Evolutionary conservation across 35 echinoderm and acorn worm species (phyloP).

Genomic region (Holothuria glaberrima): DNA sequence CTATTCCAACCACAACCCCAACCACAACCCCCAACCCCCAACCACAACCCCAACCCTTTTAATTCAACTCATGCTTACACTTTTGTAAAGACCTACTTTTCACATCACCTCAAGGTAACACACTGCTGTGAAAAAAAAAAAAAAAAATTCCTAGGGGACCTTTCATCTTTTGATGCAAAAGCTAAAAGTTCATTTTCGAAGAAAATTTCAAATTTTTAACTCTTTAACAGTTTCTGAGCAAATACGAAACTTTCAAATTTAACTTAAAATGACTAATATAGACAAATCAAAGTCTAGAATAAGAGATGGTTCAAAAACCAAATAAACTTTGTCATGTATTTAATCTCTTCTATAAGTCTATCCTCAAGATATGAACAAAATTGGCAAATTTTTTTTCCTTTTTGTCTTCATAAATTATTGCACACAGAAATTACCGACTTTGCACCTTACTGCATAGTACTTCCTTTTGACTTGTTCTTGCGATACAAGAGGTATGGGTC

Average conservation of each 20-base stretch:
- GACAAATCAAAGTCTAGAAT: neutral
- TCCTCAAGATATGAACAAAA: neutral
- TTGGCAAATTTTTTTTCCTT: slow-evolving; percentile 5
- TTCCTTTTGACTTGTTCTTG: neutral
- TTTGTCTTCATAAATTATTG: slow-evolving; percentile 44
- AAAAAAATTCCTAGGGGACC: no score
- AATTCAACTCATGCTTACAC: no score
- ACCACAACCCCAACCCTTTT: no score
- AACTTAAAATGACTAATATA: neutral
- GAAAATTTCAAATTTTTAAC: neutral
- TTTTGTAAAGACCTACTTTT: no score
- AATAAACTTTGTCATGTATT: slow-evolving; percentile 29
- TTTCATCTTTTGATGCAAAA: neutral
- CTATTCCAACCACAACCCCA: no score
- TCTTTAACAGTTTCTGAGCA: neutral
- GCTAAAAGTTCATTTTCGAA: neutral
- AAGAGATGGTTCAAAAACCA: no score
- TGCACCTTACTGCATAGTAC: slow-evolving; percentile 40
- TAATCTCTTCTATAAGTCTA: slow-evolving; percentile 19
- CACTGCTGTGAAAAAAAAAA: no score
- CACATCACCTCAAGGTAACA: no score
- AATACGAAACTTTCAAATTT: neutral
- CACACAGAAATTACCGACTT: slow-evolving; percentile 18
- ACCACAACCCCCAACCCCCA: no score
- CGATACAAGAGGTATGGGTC: neutral